Base-by-base conservation (phyloP, 2,888 invertebrate genomes). In the Brachypalpus laphriformis region DNA sequence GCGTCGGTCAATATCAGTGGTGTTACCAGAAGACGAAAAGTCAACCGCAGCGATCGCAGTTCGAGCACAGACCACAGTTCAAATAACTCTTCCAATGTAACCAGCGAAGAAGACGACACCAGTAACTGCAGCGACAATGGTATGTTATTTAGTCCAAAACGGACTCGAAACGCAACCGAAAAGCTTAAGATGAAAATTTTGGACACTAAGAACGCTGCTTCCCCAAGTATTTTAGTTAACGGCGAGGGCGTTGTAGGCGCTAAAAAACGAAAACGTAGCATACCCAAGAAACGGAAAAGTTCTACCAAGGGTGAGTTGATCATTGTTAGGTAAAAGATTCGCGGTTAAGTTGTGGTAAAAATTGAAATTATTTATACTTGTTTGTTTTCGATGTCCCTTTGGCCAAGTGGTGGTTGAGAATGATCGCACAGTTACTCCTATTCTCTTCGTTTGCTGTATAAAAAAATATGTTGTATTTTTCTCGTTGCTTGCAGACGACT, bases 261-360 rank as follows among this genome's bases (percentile, higher is more conserved):
- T 2, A 81, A 76, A 20, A 57, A 76, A 9, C 63, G 85, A 40
- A 85, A 85, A 49, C 85, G 85, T 40, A 85, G 81, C 31, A 85
- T 81, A 81, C 85, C 85, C 34, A 85, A 85, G 59, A 85, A 85
- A 66, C 37, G 85, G 54, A 85, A 85, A 56, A 71, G 70, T 42
- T 85, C 85, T 9, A 71, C 65, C 16, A 85, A 85, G 81, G 85
- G 85, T 85, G 85, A 85, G 85, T 76, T 85, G 31, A 75, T 85
- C 18, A 85, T 85, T 71, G 71, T 80, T 56, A 75, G 85, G 65
- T 85, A 81, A 85, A 47, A 18, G 37, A 66, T 40, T 40, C 31
- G 9, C 9, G 56, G 42, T n/a, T n/a, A n/a, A 11, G 56, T 45
- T 8, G 31, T 37, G n/a, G n/a, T n/a, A 8, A 56, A 16, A 61